Base-by-base conservation (phyloP, 2,888 invertebrate species). In the Eupithecia pulchellata region DNA sequence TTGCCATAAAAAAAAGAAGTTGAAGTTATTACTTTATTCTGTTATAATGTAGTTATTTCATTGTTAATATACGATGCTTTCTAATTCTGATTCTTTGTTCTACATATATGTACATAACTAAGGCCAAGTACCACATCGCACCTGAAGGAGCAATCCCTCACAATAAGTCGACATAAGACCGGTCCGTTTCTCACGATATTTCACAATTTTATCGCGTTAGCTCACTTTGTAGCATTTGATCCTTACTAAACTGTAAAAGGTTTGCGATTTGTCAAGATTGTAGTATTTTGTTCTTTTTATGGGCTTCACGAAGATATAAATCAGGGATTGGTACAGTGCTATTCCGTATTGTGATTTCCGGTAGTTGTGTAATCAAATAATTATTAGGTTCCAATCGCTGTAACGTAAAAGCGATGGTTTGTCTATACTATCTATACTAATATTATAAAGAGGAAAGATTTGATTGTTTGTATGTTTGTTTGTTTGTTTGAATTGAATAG, bases 211-310 rank as follows among this genome's bases (percentile, higher is more conserved):
- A 60, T 60, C 60, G 60, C 60, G 11, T 32, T 60, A 20, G 32
- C 32, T 60, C 60, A 60, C 60, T 60, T 60, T 60, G 60, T 60
- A 60, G 60, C 60, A 60, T 60, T 60, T 60, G 32, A 60, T 60
- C 60, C 30, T 32, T 60, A 11, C 30, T n/a, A 60, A 60, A 60
- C 30, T 60, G n/a, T 30, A 32, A 60, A 60, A 60, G 60, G 60
- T 30, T 60, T 60, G 60, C 60, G 60, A 60, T 60, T 60, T 60
- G 60, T 60, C 60, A 32, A 60, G 60, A 60, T 57, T 29, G 57
- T 29, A 52, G 25, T 52, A 52, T 25, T 25, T 57, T 57, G 57
- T 57, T 57, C 57, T 29, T 57, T 57, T 57, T 57, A 57, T 57
- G 13, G 55, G 17, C 57, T 57, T 4, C 2, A 29, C 8, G 29